Evolutionary conservation across 2,888 invertebrate species (phyloP), one percentile per base, ranked within the genome.

Genomic region (Unio delphinus): DNA sequence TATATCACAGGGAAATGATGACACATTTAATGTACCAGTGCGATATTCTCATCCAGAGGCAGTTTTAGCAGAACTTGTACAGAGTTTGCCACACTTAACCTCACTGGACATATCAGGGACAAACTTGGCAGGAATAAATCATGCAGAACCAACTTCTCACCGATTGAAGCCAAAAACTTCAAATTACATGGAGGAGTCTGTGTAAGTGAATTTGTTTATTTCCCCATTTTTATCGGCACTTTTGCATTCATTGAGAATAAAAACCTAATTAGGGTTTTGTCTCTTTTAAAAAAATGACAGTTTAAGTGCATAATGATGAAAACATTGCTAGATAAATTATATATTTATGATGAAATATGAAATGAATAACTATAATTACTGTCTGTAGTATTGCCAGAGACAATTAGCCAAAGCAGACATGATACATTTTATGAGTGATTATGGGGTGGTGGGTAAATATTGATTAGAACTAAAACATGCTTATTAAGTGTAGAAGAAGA

Each of bases 61-160:
- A 90, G 92, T 93, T 75, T 91, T 99, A 59, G 91, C 93, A 30
- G 92, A 92, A 80, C 91, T 99, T 57, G 93, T 97, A 18, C 92
- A 92, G 65, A 93, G 92, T 86, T 91, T 99, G 82, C 94, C 95
- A 0, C 90, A 93, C 65, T 91, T 99, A 72, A 93, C 93, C 60
- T 95, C 95, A 34, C 91, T 99, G 82, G 98, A 99, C 90, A 96
- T 99, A 87, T 97, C 98, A 5, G 97, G 97, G 20, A 98, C 98
- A 26, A 98, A 99, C 92, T 91, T 99, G 77, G 96, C 97, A 59
- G 96, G 97, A 20, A 93, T 79, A 62, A 75, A 78, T 54, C 65
- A 72, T 2, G 65, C 70, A 30, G 74, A 79, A 55, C 63, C 67
- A 3, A 67, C 73, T 15, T 79, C 78, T 8, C 77, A 78, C 72